Base-by-base conservation (phyloP, 35 echinoderm and acorn worm genomes). In the Apostichopus californicus region DNA sequence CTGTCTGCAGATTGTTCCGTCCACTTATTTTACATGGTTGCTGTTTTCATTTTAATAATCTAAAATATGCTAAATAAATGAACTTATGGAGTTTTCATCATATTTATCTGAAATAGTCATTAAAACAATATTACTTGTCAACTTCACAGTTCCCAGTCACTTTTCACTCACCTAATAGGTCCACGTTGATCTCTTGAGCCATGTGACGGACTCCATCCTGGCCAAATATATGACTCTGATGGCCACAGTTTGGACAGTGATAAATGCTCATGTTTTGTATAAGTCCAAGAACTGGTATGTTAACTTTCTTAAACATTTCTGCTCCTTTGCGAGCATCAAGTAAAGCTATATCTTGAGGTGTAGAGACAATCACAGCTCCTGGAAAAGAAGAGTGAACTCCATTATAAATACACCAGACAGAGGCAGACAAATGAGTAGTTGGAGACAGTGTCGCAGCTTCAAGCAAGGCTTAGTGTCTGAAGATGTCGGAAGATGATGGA, bases 191-290 rank as follows among this genome's bases (percentile, higher is more conserved):
- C 60, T 96, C 97, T 18, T 90, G 86, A 78, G 93, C 97, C 75
- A 95, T 91, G 20, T 58, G 58, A 15, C 61, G 77, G 3, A 92
- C 95, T 12, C 95, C 97, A 90, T 95, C 95, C 54, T 96, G 73
- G 23, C 97, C 97, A 96, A 99, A 99, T 93, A 99, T 96, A 57
- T 96, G 95, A 72, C 86, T 96, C 54, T 90, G 77, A 86, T 99
- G 95, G 53, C 95, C 95, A 92, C 97, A 99, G 26, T 99, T 98
- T 0, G 97, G 97, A 79, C 95, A 99, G 17, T 99, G 91, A 71
- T 91, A 99, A 17, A 99, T 95, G 93, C 97, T 96, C 97, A 96
- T 99, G 85, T 99, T 99, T 64, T 96, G 95, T 1, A 96, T 93
- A 22, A 99, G 59, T 13, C 97, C 97, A 9, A 99, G 80, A 0